Evolutionary conservation across 2,113 vertebrate genomes (phyloP), one percentile per base, ranked within the genome.

Genomic region (Petrocephalus zakoni): DNA sequence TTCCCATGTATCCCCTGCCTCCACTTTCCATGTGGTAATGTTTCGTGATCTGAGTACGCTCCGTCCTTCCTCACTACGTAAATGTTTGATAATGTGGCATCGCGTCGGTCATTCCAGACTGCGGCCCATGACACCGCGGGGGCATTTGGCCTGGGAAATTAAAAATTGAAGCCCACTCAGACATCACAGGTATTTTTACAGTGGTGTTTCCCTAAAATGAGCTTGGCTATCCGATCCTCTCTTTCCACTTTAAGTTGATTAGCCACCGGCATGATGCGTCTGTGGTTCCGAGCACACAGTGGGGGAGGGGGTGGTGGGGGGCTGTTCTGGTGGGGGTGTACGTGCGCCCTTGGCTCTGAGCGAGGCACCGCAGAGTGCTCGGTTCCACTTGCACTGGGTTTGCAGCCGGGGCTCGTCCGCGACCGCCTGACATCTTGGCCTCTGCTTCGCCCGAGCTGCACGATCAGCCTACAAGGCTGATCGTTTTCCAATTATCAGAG

Each of bases 211-310:
- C 37, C 34, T 42, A 78, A 78, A 42, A 78, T 78, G 72, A 61
- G 55, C 29, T 8, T 11, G 15, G 86, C 55, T 53, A 72, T n/a
- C 61, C 7, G 87, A 75, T 88, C 56, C 64, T 78, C 58, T 88
- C 61, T 75, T 88, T 88, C 87, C 87, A 88, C 87, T 29, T 88
- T 51, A 88, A 8, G 22, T 25, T 51, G 61, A 88, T 88, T 51
- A 88, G 46, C 61, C 58, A 51, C 0, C 10, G 19, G 61, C 61
- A 68, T 29, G 61, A 68, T 68, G 61, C 10, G 10, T 68, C n/a
- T 42, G 72, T 19, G 34, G 72, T 78, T 78, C 34, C 34, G 34
- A 4, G 72, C 72, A 29, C 61, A 13, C 25, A n/a, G 61, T 68
- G 13, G 72, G 5, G 29, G 34, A 34, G 72, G 29, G 34, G 61